phyloP scores from a whole-genome alignment of 2,797 vertebrate genomes.

The Thamnophis elegans region DNA sequence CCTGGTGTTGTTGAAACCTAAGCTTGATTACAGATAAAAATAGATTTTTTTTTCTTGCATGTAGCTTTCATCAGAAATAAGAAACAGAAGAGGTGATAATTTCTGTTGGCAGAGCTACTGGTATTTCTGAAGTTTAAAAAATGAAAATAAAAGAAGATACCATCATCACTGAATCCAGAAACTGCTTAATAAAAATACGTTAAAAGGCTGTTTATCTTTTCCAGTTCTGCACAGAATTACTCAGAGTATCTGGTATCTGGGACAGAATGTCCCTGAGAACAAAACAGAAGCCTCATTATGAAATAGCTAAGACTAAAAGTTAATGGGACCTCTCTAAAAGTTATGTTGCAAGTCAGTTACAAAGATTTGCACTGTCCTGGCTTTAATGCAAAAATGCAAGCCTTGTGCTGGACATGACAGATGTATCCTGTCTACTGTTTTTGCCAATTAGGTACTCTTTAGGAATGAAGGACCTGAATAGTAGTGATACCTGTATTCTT shows the following conservation, averaged over 20 bases:
- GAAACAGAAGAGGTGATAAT: neutral
- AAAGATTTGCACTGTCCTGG: neutral
- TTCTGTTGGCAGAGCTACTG: neutral
- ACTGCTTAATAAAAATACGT: neutral
- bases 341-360: slow-evolving; percentile 1
- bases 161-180: neutral
- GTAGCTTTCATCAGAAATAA: neutral
- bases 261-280: slow-evolving; percentile 21
- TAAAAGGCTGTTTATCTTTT: slow-evolving; percentile 2
- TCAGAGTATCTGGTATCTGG: slow-evolving; percentile 17
- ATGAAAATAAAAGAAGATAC: neutral
- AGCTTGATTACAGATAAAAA: neutral
- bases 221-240: neutral
- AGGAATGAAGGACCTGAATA: neutral
- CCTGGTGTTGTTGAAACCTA: neutral
- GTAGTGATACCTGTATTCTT: neutral
- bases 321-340: neutral
- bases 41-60: neutral
- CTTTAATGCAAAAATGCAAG: neutral
- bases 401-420: neutral
- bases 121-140: neutral
- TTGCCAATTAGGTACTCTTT: neutral
- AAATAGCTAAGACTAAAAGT: slow-evolving; percentile 1
- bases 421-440: neutral
- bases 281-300: slow-evolving; percentile 10